These are phyloP conservation scores for Pecten maximus DNA, from an alignment of 2,888 invertebrate species.

Conservation along the genomic window DNA sequence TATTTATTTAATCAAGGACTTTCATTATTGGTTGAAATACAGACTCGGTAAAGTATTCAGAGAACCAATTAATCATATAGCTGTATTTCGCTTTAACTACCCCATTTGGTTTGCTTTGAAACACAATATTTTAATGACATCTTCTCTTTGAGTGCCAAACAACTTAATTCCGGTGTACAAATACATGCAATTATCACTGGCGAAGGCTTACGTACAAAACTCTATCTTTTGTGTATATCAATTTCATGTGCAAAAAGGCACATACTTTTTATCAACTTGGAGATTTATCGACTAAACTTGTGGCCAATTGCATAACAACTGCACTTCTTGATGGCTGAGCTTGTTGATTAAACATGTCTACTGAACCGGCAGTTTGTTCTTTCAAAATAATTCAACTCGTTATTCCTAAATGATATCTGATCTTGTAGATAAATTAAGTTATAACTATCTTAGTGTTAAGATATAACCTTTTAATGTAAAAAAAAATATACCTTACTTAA, in stretches of 20 bases:
- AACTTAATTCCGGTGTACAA: neutral
- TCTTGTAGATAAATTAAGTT: no score
- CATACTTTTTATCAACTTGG: neutral
- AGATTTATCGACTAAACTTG: neutral
- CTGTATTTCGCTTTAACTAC: neutral
- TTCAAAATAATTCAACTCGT: no score
- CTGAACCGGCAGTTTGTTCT: neutral
- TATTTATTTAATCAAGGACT: neutral
- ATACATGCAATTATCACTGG: neutral
- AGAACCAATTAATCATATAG: neutral
- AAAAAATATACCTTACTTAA: no score
- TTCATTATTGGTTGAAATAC: neutral
- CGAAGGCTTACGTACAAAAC: neutral
- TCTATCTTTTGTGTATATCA: neutral
- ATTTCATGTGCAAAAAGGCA: neutral
- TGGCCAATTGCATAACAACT: neutral
- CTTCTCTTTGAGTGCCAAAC: neutral
- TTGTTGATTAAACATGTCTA: neutral
- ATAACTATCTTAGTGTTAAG: no score
- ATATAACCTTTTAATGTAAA: no score
- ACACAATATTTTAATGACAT: neutral
- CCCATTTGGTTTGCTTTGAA: neutral
- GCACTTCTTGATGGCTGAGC: neutral
- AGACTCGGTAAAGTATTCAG: neutral
- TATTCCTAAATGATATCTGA: no score